These are phyloP conservation scores for Hydraecia micacea DNA, from an alignment of 2,888 invertebrate genomes.

Conservation along the genomic window DNA sequence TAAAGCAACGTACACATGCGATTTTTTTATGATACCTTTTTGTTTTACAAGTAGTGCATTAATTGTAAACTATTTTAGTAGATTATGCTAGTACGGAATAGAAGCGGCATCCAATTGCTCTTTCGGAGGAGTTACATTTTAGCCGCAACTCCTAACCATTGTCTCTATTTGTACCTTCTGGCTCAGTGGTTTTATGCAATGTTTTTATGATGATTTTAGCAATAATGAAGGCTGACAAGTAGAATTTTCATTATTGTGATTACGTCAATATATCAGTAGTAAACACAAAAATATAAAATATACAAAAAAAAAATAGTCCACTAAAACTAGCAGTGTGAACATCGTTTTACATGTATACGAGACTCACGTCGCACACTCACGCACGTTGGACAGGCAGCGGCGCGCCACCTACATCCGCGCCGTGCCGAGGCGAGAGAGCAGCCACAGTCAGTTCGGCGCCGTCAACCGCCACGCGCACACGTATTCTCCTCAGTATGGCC, in stretches of 20 bases:
- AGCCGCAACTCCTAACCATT: neutral
- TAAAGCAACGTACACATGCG: constrained; percentile 85
- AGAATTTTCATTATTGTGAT: too few relatives aligned
- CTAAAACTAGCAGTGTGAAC: constrained; percentile 68
- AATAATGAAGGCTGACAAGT: neutral
- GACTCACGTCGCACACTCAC: constrained; percentile 87
- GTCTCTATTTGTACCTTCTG: neutral
- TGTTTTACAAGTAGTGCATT: constrained; percentile 2
- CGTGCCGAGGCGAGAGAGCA: constrained; percentile 81
- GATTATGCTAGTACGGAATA: neutral
- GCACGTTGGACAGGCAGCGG: constrained; percentile 88
- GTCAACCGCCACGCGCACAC: constrained; percentile 87
- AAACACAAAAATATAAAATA: neutral
- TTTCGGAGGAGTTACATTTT: neutral
- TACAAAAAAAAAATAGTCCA: neutral
- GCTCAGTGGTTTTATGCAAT: constrained; percentile 4
- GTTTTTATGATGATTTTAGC: constrained; percentile 7
- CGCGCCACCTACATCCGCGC: constrained; percentile 87
- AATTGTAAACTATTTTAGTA: constrained; percentile 2
- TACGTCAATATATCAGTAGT: neutral
- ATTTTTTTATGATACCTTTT: constrained; percentile 35
- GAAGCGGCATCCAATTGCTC: neutral
- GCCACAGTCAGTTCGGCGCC: constrained; percentile 88
- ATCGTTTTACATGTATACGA: constrained; percentile 80
- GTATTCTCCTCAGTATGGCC: constrained; percentile 81